Percentiles rank a stretch among this genome's conserved stretches.
phyloP scores from a whole-genome alignment of 2,113 vertebrate species.

The mouse (Mus musculus) region DNA sequence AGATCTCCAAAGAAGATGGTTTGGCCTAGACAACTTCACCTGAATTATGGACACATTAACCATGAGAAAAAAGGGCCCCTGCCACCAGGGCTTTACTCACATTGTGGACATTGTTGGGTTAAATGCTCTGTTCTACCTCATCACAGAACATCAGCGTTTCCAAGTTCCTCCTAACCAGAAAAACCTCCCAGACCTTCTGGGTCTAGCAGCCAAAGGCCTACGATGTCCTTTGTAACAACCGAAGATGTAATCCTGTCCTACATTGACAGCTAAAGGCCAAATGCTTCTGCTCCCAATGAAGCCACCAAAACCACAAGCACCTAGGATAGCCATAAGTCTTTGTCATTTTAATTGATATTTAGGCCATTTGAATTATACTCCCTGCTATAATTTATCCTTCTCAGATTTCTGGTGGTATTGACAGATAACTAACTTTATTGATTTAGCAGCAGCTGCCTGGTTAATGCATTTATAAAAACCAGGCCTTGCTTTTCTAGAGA shows the following conservation, averaged over 20 bases:
- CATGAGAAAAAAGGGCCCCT: background rate
- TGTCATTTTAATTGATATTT: background rate
- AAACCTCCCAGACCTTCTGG: background rate
- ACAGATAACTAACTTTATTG: background rate
- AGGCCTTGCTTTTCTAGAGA: background rate
- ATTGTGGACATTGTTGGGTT: background rate
- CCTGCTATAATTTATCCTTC: background rate
- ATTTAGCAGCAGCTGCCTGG: background rate
- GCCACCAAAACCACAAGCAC: background rate
- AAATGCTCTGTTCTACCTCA: background rate
- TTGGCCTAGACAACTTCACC: no score
- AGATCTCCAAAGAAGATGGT: background rate
- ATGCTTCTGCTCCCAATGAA: background rate
- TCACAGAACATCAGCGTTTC: background rate
- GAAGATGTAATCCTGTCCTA: background rate
- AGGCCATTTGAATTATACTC: background rate
- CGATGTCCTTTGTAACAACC: no score
- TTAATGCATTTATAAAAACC: background rate
- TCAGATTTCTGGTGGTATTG: background rate
- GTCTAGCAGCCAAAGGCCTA: no score
- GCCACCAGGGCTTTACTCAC: background rate
- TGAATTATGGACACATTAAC: background rate
- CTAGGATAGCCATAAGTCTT: background rate
- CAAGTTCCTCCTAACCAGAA: background rate
- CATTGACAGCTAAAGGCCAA: background rate